Conservation (phyloP, 1,140 invertebrate species). For the Cydia pomonella region DNA sequence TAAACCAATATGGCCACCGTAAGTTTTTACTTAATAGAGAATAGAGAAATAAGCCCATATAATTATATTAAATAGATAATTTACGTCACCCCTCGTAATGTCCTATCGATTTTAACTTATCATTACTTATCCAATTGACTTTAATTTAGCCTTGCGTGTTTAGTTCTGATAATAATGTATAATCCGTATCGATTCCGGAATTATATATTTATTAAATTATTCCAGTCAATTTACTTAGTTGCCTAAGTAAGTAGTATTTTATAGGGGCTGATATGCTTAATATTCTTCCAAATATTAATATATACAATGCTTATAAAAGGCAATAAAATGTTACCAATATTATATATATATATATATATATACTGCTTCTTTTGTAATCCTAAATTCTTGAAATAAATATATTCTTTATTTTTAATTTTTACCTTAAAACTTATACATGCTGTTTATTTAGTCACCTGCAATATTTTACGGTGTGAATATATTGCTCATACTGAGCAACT, state of each 20-base stretch:
- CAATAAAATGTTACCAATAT: too few relatives aligned
- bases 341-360: too few relatives aligned
- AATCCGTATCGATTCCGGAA: not conserved
- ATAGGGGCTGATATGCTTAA: not conserved
- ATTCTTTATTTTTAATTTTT: too few relatives aligned
- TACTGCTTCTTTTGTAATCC: too few relatives aligned
- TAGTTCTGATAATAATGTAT: slow-evolving; percentile 10
- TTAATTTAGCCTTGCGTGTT: not conserved
- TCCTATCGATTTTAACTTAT: not conserved
- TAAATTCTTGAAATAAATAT: too few relatives aligned
- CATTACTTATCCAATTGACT: slow-evolving; percentile 13
- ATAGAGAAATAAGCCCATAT: not conserved
- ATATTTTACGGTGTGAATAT: too few relatives aligned
- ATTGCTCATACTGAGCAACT: too few relatives aligned
- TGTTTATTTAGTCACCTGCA: too few relatives aligned
- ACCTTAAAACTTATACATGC: too few relatives aligned
- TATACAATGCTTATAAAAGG: too few relatives aligned
- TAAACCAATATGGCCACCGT: too few relatives aligned
- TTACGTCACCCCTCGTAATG: not conserved
- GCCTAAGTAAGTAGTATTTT: not conserved
- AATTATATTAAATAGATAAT: not conserved
- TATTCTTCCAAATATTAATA: not conserved
- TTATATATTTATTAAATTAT: slow-evolving; percentile 3
- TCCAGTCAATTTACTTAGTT: not conserved
- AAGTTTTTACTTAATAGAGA: not conserved